Evolutionary conservation across 2,888 invertebrate genomes (phyloP), one percentile per base, ranked within the genome.

Genomic region (Plemyria rubiginata): DNA sequence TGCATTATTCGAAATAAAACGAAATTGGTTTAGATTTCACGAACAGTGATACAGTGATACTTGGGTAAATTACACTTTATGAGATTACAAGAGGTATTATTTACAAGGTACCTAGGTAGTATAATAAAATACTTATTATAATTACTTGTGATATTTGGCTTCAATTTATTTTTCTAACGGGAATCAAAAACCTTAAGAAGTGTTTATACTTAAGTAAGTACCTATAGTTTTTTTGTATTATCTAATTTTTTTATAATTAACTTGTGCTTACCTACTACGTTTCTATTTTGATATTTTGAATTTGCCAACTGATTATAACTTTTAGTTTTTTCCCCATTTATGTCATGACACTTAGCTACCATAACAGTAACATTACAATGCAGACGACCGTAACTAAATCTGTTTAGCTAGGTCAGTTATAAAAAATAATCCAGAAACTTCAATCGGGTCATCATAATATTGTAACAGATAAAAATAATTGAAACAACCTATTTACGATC

Each of bases 131-230:
- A 38, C 68, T 59, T 75, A 73, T 81, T 78, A 80, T 73, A n/a
- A n/a, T 79, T 81, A 78, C 81, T 81, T 86, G 84, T 86, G 87
- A 87, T 90, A 88, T 90, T 90, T 90, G 91, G 91, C 84, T 87
- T 88, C 78, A 84, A 79, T 81, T 83, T 78, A 79, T 77, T 76
- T 75, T 78, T 63, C 66, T 55, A 61, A 15, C 70, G 79, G 80
- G 82, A 76, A 72, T 66, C 36, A 70, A 66, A 71, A 65, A 41
- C 16, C 71, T 72, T 76, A n/a, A n/a, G 68, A 76, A 80, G 78
- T 83, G 80, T 79, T 72, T 70, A 70, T 67, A n/a, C n/a, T n/a
- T n/a, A n/a, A n/a, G n/a, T n/a, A n/a, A n/a, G n/a, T n/a, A n/a
- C n/a, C n/a, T n/a, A 8, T 43, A 15, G 13, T 43, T 65, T 66